phyloP scores from a whole-genome alignment of 2,797 vertebrate species.

The Cossypha dichroa region DNA sequence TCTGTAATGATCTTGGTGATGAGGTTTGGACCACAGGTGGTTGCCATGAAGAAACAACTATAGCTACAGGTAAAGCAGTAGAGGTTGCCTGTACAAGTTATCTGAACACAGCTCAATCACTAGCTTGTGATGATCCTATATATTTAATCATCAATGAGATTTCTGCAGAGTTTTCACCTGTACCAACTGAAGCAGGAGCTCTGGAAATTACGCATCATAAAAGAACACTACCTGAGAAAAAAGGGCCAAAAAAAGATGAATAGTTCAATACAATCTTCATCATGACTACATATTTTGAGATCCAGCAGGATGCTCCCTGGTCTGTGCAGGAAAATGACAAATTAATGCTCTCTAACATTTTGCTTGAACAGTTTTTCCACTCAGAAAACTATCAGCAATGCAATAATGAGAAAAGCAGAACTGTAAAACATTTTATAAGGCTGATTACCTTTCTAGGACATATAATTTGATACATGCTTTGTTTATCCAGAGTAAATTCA shows the following conservation, averaged over 20 bases:
- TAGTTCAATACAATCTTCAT: slow-evolving; percentile 61
- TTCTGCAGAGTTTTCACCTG: not conserved
- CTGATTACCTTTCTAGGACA: slow-evolving; percentile 87
- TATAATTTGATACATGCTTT: slow-evolving; percentile 72
- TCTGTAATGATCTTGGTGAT: not conserved
- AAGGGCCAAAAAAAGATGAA: slow-evolving; percentile 25
- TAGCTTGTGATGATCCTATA: not conserved
- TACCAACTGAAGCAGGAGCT: not conserved
- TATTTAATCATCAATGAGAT: not conserved
- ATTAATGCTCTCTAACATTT: slow-evolving; percentile 79
- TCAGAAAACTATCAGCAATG: slow-evolving; percentile 81
- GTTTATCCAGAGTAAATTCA: slow-evolving; percentile 80
- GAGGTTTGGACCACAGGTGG: not conserved
- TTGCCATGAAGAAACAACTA: not conserved
- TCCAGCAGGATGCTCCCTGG: slow-evolving; percentile 63
- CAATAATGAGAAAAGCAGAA: slow-evolving; percentile 79
- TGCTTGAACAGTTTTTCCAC: slow-evolving; percentile 77
- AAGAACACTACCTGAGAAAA: slow-evolving; percentile 5
- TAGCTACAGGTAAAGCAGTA: not conserved
- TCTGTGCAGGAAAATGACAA: slow-evolving; percentile 71
- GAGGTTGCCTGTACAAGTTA: not conserved
- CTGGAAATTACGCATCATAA: slow-evolving; percentile 63
- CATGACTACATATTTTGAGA: slow-evolving; percentile 70
- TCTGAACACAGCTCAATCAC: not conserved
- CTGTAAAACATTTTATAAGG: slow-evolving; percentile 74